A percentile compares a stretch with the other conserved stretches of the same genome.
phyloP scores from a whole-genome alignment of 2,888 invertebrate genomes.

The Tortrix viridana region DNA sequence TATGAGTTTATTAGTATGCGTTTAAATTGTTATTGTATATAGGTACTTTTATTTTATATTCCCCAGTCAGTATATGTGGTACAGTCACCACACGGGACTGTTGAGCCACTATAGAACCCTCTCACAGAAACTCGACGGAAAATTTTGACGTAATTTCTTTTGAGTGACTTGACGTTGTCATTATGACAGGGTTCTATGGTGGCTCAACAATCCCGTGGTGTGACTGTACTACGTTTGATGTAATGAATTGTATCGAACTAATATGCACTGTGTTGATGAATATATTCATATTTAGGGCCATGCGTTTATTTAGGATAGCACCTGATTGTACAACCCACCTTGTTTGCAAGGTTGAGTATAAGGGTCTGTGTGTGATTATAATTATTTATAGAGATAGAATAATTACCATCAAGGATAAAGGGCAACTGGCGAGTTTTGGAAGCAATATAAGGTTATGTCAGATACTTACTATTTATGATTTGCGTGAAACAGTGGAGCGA shows the following conservation, averaged over 20 bases:
- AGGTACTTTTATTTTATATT: not conserved
- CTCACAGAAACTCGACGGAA: too few relatives aligned
- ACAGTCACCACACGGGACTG: too few relatives aligned
- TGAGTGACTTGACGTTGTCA: too few relatives aligned
- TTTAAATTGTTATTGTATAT: too few relatives aligned
- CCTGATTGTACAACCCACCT: constrained; percentile 61
- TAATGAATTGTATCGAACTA: constrained; percentile 14
- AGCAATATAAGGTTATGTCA: too few relatives aligned
- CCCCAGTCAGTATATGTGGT: not conserved
- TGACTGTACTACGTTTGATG: constrained; percentile 1
- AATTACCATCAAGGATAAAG: constrained; percentile 4
- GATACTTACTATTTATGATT: too few relatives aligned
- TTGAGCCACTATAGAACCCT: too few relatives aligned
- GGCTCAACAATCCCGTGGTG: too few relatives aligned
- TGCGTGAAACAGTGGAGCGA: not conserved
- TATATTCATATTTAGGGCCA: constrained; percentile 63
- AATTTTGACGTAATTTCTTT: too few relatives aligned
- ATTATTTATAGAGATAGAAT: constrained; percentile 13
- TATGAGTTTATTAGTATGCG: too few relatives aligned
- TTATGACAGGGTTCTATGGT: too few relatives aligned
- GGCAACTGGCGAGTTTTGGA: too few relatives aligned
- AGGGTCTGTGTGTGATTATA: constrained; percentile 44
- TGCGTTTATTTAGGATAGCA: constrained; percentile 72
- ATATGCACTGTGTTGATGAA: constrained; percentile 52
- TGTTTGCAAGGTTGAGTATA: constrained; percentile 62